Evolutionary conservation across 2,888 invertebrate species (phyloP).

Genomic region (Dichetophora obliterata): DNA sequence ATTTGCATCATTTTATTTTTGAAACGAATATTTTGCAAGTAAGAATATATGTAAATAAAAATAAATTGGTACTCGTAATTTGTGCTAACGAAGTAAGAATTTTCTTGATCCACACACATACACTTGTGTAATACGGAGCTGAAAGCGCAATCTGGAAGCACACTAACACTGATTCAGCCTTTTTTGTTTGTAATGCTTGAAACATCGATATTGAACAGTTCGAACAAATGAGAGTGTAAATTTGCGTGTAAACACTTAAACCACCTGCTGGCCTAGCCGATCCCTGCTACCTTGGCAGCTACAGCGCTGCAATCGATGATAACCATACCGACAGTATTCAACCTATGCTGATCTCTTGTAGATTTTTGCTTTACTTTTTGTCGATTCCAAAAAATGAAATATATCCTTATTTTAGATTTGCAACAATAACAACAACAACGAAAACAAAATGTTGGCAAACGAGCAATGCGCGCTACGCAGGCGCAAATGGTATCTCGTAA

Average conservation of each 20-base stretch:
- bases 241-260: conserved; percentile 70
- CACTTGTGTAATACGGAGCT: conserved; percentile 52
- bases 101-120: background rate
- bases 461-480: conserved; percentile 44
- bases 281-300: background rate
- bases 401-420: conserved; percentile 61
- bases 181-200: background rate
- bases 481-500: conserved; percentile 35
- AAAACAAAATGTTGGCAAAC: background rate
- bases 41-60: too few species aligned
- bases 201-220: conserved; percentile 9
- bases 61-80: too few species aligned
- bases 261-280: conserved; percentile 65
- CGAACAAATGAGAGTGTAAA: conserved; percentile 69
- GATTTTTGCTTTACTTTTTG: conserved; percentile 50
- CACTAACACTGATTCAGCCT: too few species aligned
- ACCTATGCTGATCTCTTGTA: background rate
- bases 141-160: conserved; percentile 52
- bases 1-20: too few species aligned
- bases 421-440: background rate
- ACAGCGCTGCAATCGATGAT: conserved; percentile 12
- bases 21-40: too few species aligned
- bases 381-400: conserved; percentile 62
- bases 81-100: too few species aligned
- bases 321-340: conserved; percentile 4